Evolutionary conservation across 2,888 invertebrate genomes (phyloP).

Genomic region (Melanotus villosus): DNA sequence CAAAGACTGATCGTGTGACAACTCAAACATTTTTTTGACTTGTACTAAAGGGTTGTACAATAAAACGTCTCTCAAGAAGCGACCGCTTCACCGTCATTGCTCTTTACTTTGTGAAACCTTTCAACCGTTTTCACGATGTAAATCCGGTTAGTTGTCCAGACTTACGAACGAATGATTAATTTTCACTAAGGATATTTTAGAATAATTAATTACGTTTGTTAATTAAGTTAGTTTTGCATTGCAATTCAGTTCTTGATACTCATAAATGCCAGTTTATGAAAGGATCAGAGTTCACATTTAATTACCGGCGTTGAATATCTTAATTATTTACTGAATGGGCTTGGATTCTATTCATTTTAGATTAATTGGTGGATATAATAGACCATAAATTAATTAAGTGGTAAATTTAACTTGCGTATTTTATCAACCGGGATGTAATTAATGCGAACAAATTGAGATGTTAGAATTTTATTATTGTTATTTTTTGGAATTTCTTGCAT

Average conservation of each 20-base stretch:
- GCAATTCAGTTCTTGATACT: too few relatives aligned
- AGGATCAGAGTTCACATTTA: too few relatives aligned
- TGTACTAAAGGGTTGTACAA: conserved; percentile 8
- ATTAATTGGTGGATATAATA: neutral
- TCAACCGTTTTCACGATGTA: neutral
- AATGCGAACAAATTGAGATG: too few relatives aligned
- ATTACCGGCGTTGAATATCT: too few relatives aligned
- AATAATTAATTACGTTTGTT: neutral
- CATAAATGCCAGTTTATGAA: too few relatives aligned
- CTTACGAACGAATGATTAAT: neutral
- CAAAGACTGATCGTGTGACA: conserved; percentile 19
- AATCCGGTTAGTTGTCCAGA: conserved; percentile 7
- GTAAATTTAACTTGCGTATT: too few relatives aligned
- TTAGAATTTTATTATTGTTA: too few relatives aligned
- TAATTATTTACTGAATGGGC: neutral
- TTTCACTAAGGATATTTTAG: neutral
- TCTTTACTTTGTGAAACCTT: conserved; percentile 2
- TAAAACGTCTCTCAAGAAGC: conserved; percentile 1
- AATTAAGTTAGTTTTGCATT: too few relatives aligned
- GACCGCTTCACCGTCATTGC: neutral
- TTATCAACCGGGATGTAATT: too few relatives aligned
- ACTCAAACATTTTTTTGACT: conserved; percentile 6
- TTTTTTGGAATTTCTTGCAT: too few relatives aligned
- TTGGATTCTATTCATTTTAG: too few relatives aligned
- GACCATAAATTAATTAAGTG: neutral